phyloP scores from a whole-genome alignment of 2,888 invertebrate genomes.

The Catotricha subobsoleta region DNA sequence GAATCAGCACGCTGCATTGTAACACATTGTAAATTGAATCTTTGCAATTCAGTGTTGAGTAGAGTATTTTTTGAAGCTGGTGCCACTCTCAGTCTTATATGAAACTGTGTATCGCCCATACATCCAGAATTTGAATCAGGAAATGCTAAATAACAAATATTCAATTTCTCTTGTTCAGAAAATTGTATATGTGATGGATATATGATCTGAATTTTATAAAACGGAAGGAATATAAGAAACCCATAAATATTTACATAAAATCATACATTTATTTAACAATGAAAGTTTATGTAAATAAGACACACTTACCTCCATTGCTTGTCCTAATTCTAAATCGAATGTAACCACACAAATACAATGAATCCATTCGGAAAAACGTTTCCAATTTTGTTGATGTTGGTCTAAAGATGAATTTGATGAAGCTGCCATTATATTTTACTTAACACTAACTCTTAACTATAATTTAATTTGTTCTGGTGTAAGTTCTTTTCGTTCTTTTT shows the following conservation, averaged over 20 bases:
- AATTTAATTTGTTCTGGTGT: too few relatives aligned
- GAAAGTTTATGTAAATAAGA: conserved; percentile 1
- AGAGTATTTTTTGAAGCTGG: conserved; percentile 33
- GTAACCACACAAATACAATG: conserved; percentile 97
- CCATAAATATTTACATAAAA: background rate
- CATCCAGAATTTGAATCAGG: conserved; percentile 98
- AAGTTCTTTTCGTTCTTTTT: too few relatives aligned
- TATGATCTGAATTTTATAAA: conserved; percentile 38
- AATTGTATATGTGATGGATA: conserved; percentile 64
- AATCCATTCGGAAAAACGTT: conserved; percentile 79
- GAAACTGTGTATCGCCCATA: conserved; percentile 96
- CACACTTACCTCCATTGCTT: conserved; percentile 71
- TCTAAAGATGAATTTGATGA: too few relatives aligned
- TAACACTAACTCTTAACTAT: too few relatives aligned
- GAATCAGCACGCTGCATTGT: conserved; percentile 61
- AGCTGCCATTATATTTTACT: too few relatives aligned
- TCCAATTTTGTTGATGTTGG: conserved; percentile 35
- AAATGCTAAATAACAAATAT: conserved; percentile 95
- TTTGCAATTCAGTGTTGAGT: conserved; percentile 36
- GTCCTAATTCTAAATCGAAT: conserved; percentile 95
- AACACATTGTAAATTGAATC: conserved; percentile 62
- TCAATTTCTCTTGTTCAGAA: conserved; percentile 72
- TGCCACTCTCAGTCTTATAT: conserved; percentile 69
- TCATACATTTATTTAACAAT: background rate
- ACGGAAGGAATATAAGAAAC: background rate